Evolutionary conservation across 2,113 vertebrate genomes (phyloP).

Genomic region (Tragelaphus scriptus): DNA sequence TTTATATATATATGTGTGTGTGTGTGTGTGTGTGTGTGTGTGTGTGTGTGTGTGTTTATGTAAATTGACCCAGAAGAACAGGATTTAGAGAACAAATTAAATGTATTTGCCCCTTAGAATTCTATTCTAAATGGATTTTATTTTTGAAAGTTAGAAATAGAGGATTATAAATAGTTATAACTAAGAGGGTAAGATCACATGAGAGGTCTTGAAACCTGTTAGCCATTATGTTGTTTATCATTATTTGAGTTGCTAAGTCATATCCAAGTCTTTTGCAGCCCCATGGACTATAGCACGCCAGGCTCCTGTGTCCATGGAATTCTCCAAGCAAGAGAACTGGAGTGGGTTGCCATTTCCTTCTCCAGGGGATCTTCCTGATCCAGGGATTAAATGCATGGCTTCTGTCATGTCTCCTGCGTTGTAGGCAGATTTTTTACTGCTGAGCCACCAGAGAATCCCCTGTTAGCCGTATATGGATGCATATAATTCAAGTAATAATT

Average conservation of each 20-base stretch:
- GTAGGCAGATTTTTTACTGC: neutral
- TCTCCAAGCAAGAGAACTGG: neutral
- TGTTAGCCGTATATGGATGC: constrained; percentile 18
- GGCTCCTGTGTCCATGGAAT: neutral
- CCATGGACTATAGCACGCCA: neutral
- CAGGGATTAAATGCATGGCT: neutral
- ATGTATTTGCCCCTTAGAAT: neutral
- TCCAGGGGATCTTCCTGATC: neutral
- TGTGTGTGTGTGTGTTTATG: neutral
- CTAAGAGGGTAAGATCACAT: neutral
- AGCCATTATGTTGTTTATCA: neutral
- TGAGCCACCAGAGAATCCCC: neutral
- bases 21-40: accelerated
- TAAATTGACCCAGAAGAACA: neutral
- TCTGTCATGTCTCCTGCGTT: neutral
- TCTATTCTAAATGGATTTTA: neutral
- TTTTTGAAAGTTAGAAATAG: constrained; percentile 1
- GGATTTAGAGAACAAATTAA: neutral
- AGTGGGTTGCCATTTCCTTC: neutral
- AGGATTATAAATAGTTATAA: constrained; percentile 10
- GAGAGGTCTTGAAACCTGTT: constrained; percentile 1
- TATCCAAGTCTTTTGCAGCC: neutral
- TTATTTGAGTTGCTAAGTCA: neutral
- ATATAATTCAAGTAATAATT: constrained; percentile 41
- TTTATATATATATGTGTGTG: neutral